Conservation (phyloP, 1,140 invertebrate genomes). For the Eubasilissa regina region DNA sequence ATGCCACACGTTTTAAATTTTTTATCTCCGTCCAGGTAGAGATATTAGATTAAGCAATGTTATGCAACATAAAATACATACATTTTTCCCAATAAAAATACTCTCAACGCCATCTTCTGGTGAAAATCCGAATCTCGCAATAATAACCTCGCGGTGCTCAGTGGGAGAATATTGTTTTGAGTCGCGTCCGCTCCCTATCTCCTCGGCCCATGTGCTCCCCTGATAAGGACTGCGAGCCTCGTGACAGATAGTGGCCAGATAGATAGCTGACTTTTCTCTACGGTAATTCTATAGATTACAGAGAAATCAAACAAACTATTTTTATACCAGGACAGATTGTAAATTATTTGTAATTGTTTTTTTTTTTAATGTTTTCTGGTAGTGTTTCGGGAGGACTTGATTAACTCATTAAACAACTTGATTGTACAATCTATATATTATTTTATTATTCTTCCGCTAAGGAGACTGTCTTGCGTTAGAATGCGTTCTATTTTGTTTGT, state of each 20-base stretch:
- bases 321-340: too few species aligned
- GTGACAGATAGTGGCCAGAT: background rate
- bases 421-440: too few species aligned
- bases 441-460: too few species aligned
- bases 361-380: too few species aligned
- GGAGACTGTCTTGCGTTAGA: too few species aligned
- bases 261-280: background rate
- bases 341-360: too few species aligned
- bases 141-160: background rate
- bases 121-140: background rate
- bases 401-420: too few species aligned
- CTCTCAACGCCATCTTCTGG: background rate
- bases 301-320: background rate
- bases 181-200: background rate
- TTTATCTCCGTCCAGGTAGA: background rate
- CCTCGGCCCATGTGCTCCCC: background rate
- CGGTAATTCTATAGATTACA: background rate
- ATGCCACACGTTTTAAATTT: background rate
- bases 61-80: too few species aligned
- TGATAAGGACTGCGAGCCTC: slow-evolving; percentile 10
- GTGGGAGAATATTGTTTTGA: background rate
- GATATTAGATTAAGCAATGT: too few species aligned
- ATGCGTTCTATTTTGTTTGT: too few species aligned
- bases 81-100: background rate
- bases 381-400: too few species aligned